Conservation (phyloP, 2,797 vertebrate genomes). For the Hippocampus kuda region DNA sequence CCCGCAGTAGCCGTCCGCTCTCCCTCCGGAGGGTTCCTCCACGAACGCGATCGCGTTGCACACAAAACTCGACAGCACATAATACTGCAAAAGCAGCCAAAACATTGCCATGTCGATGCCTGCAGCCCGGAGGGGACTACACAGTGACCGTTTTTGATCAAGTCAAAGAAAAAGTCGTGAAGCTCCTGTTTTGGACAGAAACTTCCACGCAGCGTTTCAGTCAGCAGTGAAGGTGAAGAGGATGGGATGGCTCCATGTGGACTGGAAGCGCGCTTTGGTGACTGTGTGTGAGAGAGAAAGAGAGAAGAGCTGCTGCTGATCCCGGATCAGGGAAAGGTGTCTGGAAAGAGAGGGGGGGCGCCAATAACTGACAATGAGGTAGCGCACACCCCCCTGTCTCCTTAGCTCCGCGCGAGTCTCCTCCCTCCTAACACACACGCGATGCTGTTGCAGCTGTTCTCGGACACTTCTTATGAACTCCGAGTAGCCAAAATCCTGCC, state of each 20-base stretch:
- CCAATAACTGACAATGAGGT: conserved; percentile 33
- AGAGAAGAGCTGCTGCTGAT: conserved; percentile 14
- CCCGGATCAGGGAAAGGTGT: conserved; percentile 18
- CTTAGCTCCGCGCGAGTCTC: conserved; percentile 36
- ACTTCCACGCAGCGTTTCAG: conserved; percentile 28
- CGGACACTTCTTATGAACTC: not conserved
- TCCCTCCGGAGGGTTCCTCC: conserved; percentile 76
- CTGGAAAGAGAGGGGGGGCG: conserved; percentile 18
- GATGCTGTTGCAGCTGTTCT: not conserved
- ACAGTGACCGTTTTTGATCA: conserved; percentile 5
- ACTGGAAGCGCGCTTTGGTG: conserved; percentile 25
- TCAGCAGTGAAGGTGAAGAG: conserved; percentile 18
- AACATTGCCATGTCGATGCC: conserved; percentile 62
- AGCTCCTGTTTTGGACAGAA: conserved; percentile 11
- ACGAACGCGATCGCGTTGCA: conserved; percentile 71
- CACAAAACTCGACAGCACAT: conserved; percentile 65
- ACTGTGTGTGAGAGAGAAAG: conserved; percentile 1
- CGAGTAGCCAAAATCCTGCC: not conserved
- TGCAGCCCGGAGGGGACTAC: conserved; percentile 5
- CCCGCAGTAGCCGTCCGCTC: conserved; percentile 84
- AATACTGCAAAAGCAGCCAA: conserved; percentile 65
- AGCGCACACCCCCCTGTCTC: conserved; percentile 49
- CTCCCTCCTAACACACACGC: not conserved
- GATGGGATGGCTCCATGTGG: conserved; percentile 30
- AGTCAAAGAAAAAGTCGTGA: conserved; percentile 6